Evolutionary conservation across 2,113 vertebrate species (phyloP).

Genomic region (Pseudonaja textilis): DNA sequence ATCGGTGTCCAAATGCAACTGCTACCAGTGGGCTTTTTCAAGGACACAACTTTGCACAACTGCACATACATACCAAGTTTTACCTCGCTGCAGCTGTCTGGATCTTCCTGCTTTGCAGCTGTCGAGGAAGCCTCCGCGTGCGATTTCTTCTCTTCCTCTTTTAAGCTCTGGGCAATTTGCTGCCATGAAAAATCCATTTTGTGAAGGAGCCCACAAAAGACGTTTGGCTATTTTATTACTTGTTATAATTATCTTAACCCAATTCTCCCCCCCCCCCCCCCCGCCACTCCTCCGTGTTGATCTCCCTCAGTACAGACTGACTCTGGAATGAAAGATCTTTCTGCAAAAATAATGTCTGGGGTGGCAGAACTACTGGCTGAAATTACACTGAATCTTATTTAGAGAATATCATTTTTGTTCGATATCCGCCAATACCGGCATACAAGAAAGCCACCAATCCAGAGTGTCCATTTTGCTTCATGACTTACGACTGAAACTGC

Average conservation of each 20-base stretch:
- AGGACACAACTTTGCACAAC: background rate
- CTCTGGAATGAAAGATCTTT: background rate
- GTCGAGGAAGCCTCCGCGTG: constrained; percentile 81
- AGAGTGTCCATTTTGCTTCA: background rate
- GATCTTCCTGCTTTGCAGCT: constrained; percentile 85
- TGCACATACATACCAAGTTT: constrained; percentile 75
- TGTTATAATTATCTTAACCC: background rate
- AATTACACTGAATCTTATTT: background rate
- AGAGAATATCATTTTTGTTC: too few relatives aligned
- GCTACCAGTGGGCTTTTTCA: background rate
- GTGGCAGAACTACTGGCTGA: background rate
- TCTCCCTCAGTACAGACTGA: background rate
- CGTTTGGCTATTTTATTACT: background rate
- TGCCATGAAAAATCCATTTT: constrained; percentile 56
- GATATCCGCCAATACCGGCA: background rate
- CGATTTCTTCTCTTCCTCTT: constrained; percentile 88
- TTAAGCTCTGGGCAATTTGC: constrained; percentile 96
- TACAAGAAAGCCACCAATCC: background rate
- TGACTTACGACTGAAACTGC: background rate
- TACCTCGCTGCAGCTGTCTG: constrained; percentile 72
- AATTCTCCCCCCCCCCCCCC: background rate
- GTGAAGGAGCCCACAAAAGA: background rate
- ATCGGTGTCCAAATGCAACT: background rate
- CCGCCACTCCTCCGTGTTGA: background rate
- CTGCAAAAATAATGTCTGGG: background rate